Evolutionary conservation across 37 sponge, comb jelly and placozoan genomes (phyloP), one percentile per base, ranked within the genome.

Genomic region (Tethya wilhelma): DNA sequence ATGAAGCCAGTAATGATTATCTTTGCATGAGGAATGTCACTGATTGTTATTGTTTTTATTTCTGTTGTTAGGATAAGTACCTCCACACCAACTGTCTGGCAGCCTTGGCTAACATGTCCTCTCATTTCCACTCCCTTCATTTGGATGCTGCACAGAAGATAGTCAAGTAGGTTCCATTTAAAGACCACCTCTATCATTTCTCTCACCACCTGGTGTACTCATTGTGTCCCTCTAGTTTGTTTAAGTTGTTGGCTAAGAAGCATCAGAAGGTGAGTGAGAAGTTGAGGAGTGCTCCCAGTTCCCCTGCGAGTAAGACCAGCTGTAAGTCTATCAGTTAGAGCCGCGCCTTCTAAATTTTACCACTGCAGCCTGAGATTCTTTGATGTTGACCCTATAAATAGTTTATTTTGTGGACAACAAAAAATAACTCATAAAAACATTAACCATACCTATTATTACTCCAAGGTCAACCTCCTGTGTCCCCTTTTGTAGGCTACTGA

Each of bases 71-170:
- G 91, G 97, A 96, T 44, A 94, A 94, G 77, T 98, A 93, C 58
- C 90, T 98, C 23, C 99, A 98, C 86, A 96, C 96, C 60, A 98
- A 98, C 78, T 98, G 96, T 69, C 85, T 96, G 53, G 99, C 99
- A 67, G 91, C 96, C 33, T 85, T 98, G 19, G 99, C 99, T 25
- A 98, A 98, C 81, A 93, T 98, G 91, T 93, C 96, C 31, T 44
- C 96, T 17, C 84, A 91, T 19, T 93, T 96, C 62, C 91, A 89
- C 58, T 73, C 90, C n/a, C 80, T 98, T 22, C 92, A 93, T 43
- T 79, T 83, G 1, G 81, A 89, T 40, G 94, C 93, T 60, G 86
- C 99, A 1, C 89, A 93, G 84, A 93, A 87, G 55, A 26, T 94
- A n/a, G n/a, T n/a, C n/a, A 88, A 41, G 95, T 91, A 65, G 71